Evolutionary conservation across 92 coral and sea anemone genomes (phyloP).

Genomic region (Palythoa caribaeorum): DNA sequence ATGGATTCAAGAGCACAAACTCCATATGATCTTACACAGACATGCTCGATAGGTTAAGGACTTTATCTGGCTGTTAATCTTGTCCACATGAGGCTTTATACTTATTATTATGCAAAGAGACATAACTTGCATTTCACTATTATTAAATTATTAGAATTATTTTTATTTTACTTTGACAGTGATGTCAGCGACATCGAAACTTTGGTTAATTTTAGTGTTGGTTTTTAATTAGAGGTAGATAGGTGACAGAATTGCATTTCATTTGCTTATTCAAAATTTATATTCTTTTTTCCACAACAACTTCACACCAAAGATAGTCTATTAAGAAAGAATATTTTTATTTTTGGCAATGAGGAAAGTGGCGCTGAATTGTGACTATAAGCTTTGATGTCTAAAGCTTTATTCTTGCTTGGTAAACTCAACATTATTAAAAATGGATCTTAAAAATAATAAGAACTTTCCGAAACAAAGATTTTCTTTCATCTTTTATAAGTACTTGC

Average conservation of each 20-base stretch:
- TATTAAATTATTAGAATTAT: too few species aligned
- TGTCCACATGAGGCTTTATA: not conserved
- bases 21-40: slow-evolving; percentile 51
- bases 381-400: slow-evolving; percentile 7
- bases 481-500: slow-evolving; percentile 2
- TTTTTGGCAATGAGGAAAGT: slow-evolving; percentile 4
- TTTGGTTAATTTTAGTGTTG: not conserved
- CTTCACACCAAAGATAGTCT: slow-evolving; percentile 1
- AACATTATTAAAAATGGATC: not conserved
- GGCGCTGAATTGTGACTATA: slow-evolving; percentile 6
- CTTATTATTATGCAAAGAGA: slow-evolving; percentile 1
- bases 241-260: slow-evolving; percentile 8
- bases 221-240: slow-evolving; percentile 6
- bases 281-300: slow-evolving; percentile 2
- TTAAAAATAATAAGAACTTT: not conserved
- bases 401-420: slow-evolving; percentile 3
- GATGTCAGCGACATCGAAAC: not conserved
- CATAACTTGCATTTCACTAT: not conserved
- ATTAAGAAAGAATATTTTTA: slow-evolving; percentile 3
- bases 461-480: not conserved
- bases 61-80: not conserved
- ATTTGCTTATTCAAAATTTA: not conserved
- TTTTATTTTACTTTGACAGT: not conserved
- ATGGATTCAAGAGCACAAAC: slow-evolving; percentile 53
- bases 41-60: slow-evolving; percentile 40